Evolutionary conservation across 1,140 invertebrate genomes (phyloP).

Genomic region (Cyclina sinensis): DNA sequence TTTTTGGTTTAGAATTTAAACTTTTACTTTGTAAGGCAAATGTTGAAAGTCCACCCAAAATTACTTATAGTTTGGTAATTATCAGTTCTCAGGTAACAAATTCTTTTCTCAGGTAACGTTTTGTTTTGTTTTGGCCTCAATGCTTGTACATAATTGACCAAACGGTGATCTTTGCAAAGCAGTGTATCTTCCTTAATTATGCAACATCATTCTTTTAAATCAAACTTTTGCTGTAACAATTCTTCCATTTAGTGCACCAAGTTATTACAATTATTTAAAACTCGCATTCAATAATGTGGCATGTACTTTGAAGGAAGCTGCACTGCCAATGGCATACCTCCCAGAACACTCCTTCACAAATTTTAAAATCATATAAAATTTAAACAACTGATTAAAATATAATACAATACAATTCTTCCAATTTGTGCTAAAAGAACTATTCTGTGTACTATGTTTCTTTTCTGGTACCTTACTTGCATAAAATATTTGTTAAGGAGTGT

Average conservation of each 20-base stretch:
- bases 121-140: background rate
- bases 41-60: background rate
- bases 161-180: slow-evolving; percentile 39
- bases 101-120: slow-evolving; percentile 25
- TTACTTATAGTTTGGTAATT: slow-evolving; percentile 9
- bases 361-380: slow-evolving; percentile 30
- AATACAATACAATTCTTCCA: slow-evolving; percentile 25
- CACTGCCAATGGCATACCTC: slow-evolving; percentile 41
- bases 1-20: slow-evolving; percentile 36
- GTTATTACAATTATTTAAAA: slow-evolving; percentile 31
- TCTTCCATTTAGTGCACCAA: slow-evolving; percentile 3
- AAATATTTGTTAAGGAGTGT: slow-evolving; percentile 28
- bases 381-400: slow-evolving; percentile 31
- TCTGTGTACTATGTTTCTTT: slow-evolving; percentile 25
- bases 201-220: slow-evolving; percentile 19
- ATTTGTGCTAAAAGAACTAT: background rate
- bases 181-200: slow-evolving; percentile 48
- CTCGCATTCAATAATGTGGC: slow-evolving; percentile 15
- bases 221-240: background rate
- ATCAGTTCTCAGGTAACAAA: slow-evolving; percentile 26
- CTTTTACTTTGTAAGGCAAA: slow-evolving; percentile 40
- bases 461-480: slow-evolving; percentile 38
- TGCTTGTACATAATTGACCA: slow-evolving; percentile 37
- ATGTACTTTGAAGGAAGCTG: slow-evolving; percentile 38
- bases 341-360: slow-evolving; percentile 41